Evolutionary conservation across 2,113 vertebrate genomes (phyloP), one percentile per base, ranked within the genome.

Genomic region (Passer montanus): DNA sequence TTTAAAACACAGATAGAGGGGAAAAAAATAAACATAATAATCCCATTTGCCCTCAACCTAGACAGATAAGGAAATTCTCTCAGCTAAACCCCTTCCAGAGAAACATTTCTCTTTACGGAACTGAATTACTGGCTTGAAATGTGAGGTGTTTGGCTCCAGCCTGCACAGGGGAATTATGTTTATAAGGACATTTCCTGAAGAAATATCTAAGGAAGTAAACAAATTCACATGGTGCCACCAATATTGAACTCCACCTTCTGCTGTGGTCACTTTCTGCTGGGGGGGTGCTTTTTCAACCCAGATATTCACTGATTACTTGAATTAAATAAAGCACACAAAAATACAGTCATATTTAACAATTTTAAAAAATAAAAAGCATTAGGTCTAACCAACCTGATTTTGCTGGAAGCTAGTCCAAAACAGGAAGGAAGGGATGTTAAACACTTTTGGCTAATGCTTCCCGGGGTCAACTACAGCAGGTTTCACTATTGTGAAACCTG

Each of bases 181-280:
- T 94, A 67, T 41, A 80, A 13, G 35, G 41, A 72, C 13, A 33
- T 78, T 93, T 97, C 88, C 94, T 89, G 68, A 13, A 94, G 50
- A 50, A 92, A 22, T 52, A 70, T 7, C 87, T 60, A 24, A 75
- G 77, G 89, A 94, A 96, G 86, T 64, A 84, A 93, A 90, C 63
- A 92, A 89, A 89, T 55, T 87, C 76, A 74, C 27, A 3, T 28
- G 52, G 83, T 9, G 6, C 64, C 24, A 9, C 73, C 64, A 72
- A 12, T 6, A 78, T 1, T 50, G 13, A 39, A 35, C 55, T 47
- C 79, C 72, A 67, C n/a, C 59, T 90, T 64, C 26, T 18, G 6
- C 7, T 5, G 44, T 0, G 6, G 13, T 37, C 19, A 18, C 39
- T 78, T 55, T 2, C 35, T 2, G 22, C 17, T 68, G n/a, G 4